Conservation (phyloP, 2,113 vertebrate species). For the Cheirogaleus medius region DNA sequence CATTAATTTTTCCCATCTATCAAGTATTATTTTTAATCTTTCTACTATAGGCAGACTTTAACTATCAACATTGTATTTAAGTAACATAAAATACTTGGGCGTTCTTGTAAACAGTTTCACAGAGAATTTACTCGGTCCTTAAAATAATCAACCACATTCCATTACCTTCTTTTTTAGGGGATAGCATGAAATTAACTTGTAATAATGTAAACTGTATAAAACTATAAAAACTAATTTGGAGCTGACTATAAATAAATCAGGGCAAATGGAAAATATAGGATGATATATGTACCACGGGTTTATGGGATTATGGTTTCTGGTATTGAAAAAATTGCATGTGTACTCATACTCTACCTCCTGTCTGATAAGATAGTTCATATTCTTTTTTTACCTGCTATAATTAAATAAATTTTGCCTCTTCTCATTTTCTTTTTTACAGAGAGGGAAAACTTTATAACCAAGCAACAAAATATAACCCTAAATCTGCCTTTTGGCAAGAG, state of each 20-base stretch:
- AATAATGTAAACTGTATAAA: neutral
- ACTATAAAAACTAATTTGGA: neutral
- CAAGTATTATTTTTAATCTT: conserved; percentile 8
- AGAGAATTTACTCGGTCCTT: neutral
- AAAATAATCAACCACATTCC: neutral
- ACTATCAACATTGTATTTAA: neutral
- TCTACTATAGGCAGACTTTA: neutral
- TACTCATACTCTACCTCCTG: neutral
- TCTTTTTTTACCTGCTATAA: neutral
- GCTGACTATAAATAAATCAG: neutral
- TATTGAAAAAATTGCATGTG: neutral
- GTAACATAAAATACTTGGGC: neutral
- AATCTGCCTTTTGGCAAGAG: neutral
- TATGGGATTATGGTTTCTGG: neutral
- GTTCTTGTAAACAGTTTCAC: neutral
- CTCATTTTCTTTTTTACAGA: neutral
- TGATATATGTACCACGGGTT: neutral
- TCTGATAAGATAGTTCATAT: neutral
- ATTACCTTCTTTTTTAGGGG: neutral
- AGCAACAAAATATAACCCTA: neutral
- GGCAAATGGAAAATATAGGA: neutral
- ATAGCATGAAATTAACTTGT: neutral
- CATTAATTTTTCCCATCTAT: neutral
- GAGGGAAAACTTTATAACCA: neutral
- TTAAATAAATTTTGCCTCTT: neutral